A percentile compares a stretch with the other conserved stretches of the same genome.
These are phyloP conservation scores for Ochotona curzoniae DNA, from an alignment of 2,113 vertebrate genomes.

Conservation along the genomic window DNA sequence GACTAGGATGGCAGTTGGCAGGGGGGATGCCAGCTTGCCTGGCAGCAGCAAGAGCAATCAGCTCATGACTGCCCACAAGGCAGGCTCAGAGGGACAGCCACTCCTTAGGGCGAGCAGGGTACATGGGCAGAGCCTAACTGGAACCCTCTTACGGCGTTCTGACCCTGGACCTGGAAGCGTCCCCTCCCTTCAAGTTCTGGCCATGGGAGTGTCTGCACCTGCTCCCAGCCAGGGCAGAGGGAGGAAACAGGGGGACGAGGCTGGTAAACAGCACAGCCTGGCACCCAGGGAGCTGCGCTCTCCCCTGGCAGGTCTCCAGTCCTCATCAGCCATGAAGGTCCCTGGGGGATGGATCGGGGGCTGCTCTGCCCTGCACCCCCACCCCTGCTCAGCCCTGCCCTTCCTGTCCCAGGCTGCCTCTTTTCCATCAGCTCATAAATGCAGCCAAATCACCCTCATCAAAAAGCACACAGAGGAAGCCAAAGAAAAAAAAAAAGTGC, in stretches of 20 bases:
- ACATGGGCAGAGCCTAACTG: too few species aligned
- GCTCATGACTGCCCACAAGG: too few species aligned
- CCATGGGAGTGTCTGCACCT: background rate
- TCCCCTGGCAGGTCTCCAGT: too few species aligned
- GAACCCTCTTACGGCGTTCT: too few species aligned
- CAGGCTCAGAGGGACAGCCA: too few species aligned
- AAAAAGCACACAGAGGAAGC: background rate
- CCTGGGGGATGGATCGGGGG: background rate
- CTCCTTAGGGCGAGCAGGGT: too few species aligned
- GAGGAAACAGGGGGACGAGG: background rate
- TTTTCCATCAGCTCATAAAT: background rate
- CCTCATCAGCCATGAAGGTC: background rate
- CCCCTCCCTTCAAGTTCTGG: background rate
- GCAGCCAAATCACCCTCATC: background rate
- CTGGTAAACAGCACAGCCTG: background rate
- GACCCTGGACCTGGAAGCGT: too few species aligned
- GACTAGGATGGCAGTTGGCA: background rate
- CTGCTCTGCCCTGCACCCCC: background rate
- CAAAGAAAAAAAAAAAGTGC: background rate
- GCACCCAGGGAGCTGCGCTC: background rate
- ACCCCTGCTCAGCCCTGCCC: background rate
- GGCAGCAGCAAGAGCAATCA: too few species aligned
- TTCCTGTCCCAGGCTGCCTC: background rate
- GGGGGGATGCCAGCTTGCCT: background rate
- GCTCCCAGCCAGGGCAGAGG: background rate